These are phyloP conservation scores for Stenopsyche tienmushanensis DNA, from an alignment of 1,140 invertebrate species.

Conservation along the genomic window DNA sequence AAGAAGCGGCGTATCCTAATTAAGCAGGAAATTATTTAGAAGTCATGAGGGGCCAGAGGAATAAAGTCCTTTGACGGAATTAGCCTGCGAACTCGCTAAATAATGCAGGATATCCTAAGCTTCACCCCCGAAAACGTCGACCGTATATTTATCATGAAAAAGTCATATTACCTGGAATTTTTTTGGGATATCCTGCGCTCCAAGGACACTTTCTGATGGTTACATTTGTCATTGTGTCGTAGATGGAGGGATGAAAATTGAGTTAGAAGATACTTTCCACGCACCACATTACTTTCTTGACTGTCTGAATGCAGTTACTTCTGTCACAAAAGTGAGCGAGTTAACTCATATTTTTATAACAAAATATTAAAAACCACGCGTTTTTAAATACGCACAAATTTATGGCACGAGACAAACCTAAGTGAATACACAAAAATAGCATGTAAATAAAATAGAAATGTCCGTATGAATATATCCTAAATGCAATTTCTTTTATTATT, in stretches of 20 bases:
- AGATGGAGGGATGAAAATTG: background rate
- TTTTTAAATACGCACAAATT: too few species aligned
- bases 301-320: too few species aligned
- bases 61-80: slow-evolving; percentile 19
- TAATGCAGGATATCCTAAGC: slow-evolving; percentile 9
- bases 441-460: too few species aligned
- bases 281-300: background rate
- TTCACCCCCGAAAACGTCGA: too few species aligned
- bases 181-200: too few species aligned
- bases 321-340: too few species aligned
- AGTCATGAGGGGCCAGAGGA: slow-evolving; percentile 2
- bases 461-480: too few species aligned
- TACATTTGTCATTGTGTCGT: background rate
- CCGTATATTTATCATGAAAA: background rate
- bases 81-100: slow-evolving; percentile 2
- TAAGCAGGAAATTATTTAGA: slow-evolving; percentile 26
- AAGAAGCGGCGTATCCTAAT: slow-evolving; percentile 17
- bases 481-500: too few species aligned
- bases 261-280: background rate
- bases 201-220: background rate
- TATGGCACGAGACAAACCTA: too few species aligned
- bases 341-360: too few species aligned
- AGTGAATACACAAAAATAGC: too few species aligned
- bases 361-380: too few species aligned
- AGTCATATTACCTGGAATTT: background rate